phyloP scores from a whole-genome alignment of 2,797 vertebrate genomes.

The Lycodopsis pacificus region DNA sequence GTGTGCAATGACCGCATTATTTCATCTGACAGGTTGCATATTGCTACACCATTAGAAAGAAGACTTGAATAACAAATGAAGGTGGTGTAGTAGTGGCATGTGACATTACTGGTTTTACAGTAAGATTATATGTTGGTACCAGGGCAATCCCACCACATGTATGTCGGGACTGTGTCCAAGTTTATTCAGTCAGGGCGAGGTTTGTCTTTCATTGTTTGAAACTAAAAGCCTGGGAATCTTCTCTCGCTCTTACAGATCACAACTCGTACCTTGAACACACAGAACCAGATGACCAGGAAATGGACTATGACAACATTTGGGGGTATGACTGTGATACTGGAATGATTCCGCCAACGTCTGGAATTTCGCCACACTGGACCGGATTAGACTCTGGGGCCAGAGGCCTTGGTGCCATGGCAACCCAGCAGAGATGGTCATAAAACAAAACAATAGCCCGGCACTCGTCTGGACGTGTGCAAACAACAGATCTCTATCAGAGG shows the following conservation, averaged over 20 bases:
- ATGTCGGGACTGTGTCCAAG: constrained; percentile 24
- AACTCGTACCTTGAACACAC: constrained; percentile 83
- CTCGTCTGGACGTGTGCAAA: constrained; percentile 84
- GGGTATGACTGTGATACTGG: constrained; percentile 78
- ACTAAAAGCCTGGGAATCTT: constrained; percentile 65
- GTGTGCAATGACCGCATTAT: background rate
- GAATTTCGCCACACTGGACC: constrained; percentile 84
- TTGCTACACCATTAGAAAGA: background rate
- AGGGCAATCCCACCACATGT: constrained; percentile 21
- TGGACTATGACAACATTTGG: constrained; percentile 91
- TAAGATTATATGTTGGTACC: constrained; percentile 42
- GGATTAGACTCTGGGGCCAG: constrained; percentile 81
- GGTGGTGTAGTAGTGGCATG: constrained; percentile 36
- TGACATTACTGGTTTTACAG: constrained; percentile 50
- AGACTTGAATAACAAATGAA: constrained; percentile 10
- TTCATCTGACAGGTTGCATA: background rate
- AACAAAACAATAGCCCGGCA: constrained; percentile 79
- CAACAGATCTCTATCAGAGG: constrained; percentile 83
- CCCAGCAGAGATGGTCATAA: constrained; percentile 87
- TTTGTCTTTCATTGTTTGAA: constrained; percentile 56
- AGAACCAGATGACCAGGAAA: constrained; percentile 88
- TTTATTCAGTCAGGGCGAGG: constrained; percentile 39
- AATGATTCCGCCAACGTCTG: constrained; percentile 83
- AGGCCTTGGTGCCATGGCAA: constrained; percentile 81
- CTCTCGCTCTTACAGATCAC: constrained; percentile 74